Base-by-base conservation (phyloP, 2,888 invertebrate species). In the Microchrysa polita region DNA sequence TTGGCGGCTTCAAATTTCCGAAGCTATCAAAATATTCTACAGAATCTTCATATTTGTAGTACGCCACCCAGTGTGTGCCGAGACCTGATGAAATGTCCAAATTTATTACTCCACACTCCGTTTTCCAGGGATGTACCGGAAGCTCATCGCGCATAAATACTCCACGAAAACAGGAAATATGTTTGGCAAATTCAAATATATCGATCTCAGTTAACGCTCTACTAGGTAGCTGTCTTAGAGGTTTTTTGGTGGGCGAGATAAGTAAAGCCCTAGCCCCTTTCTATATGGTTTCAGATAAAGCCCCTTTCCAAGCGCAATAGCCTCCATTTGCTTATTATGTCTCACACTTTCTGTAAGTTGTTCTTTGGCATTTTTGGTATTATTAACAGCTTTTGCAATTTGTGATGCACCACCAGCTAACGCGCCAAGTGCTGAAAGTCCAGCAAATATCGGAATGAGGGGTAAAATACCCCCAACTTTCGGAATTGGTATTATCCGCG, bases 41-140 rank as follows among this genome's bases (percentile, higher is more conserved):
- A 40, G 78, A 57, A 67, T 79, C 74, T 42, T 77, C 77, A 2
- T 77, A 74, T 78, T 83, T 83, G 44, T 75, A 79, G 76, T 81
- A 83, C 69, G 80, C 79, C 77, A 81, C 79, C 82, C 83, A 81
- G 78, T 84, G 82, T 18, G 81, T 81, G 10, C 83, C 82, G 20
- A 42, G 22, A 5, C 77, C 78, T 7, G 48, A 59, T 55, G 59
- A 75, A 59, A 73, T 72, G 77, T 81, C 82, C 72, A 82, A 78
- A 79, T 57, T 57, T 20, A 57, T 18, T 16, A 57, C 22, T 20
- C 57, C 57, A 20, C 57, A 63, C 57, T 40, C 27, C 27, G 27
- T 34, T 5, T 34, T 34, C 7, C 27, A 7, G 27, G 27, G 27
- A 34, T 34, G 7, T 7, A 75, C 80, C 79, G 79, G 83, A 81